phyloP scores from a whole-genome alignment of 2,797 vertebrate genomes.

The Tachyglossus aculeatus region DNA sequence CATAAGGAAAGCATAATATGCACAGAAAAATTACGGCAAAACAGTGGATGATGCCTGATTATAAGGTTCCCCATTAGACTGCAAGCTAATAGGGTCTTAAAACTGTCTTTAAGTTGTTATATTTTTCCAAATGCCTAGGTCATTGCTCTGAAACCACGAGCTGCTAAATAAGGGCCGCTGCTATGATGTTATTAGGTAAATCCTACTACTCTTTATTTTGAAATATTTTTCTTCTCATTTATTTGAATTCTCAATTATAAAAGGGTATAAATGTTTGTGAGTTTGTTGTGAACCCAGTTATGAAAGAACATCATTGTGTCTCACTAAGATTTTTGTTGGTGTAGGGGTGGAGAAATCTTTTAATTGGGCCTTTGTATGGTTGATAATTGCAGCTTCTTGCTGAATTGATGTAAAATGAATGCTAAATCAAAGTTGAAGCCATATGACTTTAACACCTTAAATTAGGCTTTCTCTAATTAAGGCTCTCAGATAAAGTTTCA shows the following conservation, averaged over 20 bases:
- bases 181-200: too few relatives aligned
- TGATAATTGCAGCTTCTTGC: constrained; percentile 43
- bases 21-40: too few relatives aligned
- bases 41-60: too few relatives aligned
- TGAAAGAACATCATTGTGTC: constrained; percentile 43
- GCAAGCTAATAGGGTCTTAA: too few relatives aligned
- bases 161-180: too few relatives aligned
- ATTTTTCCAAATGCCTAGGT: too few relatives aligned
- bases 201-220: constrained; percentile 5
- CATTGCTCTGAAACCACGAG: too few relatives aligned
- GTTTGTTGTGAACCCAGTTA: constrained; percentile 20
- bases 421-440: constrained; percentile 42
- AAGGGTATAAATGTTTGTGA: constrained; percentile 33
- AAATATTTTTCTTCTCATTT: constrained; percentile 28
- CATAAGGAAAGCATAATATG: too few relatives aligned
- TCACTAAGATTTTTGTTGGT: constrained; percentile 40
- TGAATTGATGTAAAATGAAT: constrained; percentile 39
- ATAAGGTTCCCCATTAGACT: too few relatives aligned
- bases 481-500: constrained; percentile 39
- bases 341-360: constrained; percentile 24
- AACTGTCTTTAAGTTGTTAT: too few relatives aligned
- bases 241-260: constrained; percentile 48
- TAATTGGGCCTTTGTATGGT: constrained; percentile 39
- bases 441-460: constrained; percentile 27
- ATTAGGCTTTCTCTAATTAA: constrained; percentile 50